Evolutionary conservation across 2,113 vertebrate genomes (phyloP), one percentile per base, ranked within the genome.

Genomic region (Martes martes): DNA sequence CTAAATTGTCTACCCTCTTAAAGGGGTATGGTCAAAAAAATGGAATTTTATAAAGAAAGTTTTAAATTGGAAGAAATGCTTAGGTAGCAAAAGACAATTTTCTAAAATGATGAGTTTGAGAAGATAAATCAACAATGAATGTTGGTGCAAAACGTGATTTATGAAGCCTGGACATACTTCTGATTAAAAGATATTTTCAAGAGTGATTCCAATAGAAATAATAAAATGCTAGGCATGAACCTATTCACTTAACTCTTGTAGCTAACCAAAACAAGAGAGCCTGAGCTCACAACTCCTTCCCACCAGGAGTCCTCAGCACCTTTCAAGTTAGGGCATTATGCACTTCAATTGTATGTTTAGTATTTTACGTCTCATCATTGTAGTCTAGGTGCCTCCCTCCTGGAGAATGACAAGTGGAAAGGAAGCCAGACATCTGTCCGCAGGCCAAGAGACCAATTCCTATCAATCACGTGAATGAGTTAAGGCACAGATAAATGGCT

Each of bases 31-130:
- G 52, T 10, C 2, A 42, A 65, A 76, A 52, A 61, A 88, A 82
- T 36, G 52, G 42, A 96, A 95, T n/a, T 97, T 97, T 52, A 33
- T 86, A 90, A 91, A 92, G 67, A 93, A 94, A 65, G 24, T 97
- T 91, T 96, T 74, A 74, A 93, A 81, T 50, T 69, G 89, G 59
- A 87, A 93, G 47, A 89, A 87, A 87, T 81, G 82, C 89, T 97
- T 97, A 97, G 61, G 67, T 89, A 97, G 93, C 67, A 97, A 96
- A 94, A 97, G 93, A 92, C 42, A 92, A 93, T 97, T 98, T 98
- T 97, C 96, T 93, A 89, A 97, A 95, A 97, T 96, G 91, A 98
- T 92, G 52, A 89, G 67, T 95, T 98, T 95, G 74, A 95, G 69
- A 92, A 97, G 79, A 93, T 92, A 74, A 95, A 92, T 98, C 95